Evolutionary conservation across 2,113 vertebrate genomes (phyloP).

Genomic region (Mionectes macconnelli): DNA sequence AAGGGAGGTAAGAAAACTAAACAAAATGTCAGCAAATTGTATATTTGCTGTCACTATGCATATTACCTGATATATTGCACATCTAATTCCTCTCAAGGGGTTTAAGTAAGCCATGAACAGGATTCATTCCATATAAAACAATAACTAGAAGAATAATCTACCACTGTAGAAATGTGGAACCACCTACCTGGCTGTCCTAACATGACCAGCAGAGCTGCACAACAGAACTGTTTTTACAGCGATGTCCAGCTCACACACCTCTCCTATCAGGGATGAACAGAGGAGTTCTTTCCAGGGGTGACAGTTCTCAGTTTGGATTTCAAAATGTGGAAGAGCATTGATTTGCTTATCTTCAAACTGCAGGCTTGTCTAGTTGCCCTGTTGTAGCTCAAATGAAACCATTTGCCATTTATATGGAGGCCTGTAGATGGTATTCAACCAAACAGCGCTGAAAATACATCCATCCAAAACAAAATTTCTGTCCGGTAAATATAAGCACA

Average conservation of each 20-base stretch:
- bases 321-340: not conserved
- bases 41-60: not conserved
- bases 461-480: not conserved
- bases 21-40: not conserved
- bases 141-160: not conserved
- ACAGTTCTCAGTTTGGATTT: not conserved
- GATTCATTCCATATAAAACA: not conserved
- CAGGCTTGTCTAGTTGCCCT: not conserved
- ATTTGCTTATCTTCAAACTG: conserved; percentile 18
- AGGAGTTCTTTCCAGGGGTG: not conserved
- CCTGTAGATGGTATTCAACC: not conserved
- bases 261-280: not conserved
- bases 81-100: not conserved
- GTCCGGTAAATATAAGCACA: not conserved
- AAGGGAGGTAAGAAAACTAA: not conserved
- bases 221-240: not conserved
- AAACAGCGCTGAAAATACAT: not conserved
- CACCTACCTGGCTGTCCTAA: not conserved
- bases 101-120: not conserved
- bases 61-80: not conserved
- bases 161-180: not conserved
- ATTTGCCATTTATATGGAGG: not conserved
- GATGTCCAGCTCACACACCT: rapidly evolving
- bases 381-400: not conserved
- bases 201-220: rapidly evolving